Base-by-base conservation (phyloP, 2,888 invertebrate genomes). In the Morpho deidamia region DNA sequence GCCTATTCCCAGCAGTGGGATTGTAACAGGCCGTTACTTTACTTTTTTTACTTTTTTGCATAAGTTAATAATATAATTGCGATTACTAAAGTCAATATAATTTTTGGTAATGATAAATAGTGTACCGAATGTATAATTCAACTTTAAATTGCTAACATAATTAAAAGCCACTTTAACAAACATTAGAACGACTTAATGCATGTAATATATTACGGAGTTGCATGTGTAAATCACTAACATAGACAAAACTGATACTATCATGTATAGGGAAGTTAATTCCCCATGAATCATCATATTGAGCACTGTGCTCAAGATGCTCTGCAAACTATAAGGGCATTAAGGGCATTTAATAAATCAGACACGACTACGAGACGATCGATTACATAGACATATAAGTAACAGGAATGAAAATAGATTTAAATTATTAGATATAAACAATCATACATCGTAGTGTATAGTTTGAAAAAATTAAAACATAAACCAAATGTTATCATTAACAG, bases 241-340 rank as follows among this genome's bases (percentile, higher is more conserved):
- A 44, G 33, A 33, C 43, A 43, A 44, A 11, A 38, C 44, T 32
- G 44, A 39, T 47, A 9, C 38, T 33, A 12, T 48, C 40, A 40
- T 37, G 32, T 10, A 32, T 44, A 7, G 34, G 33, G 10, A 39
- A 43, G 44, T 37, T 44, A 44, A 51, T 37, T 38, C 44, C 51
- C 33, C 11, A 32, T 53, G 53, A 53, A 37, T 53, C 53, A 52
- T 12, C 7, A 12, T 9, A 47, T 12, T 43, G 43, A 47, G 47
- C 42, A 38, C 47, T 37, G 47, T 33, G 37, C n/a, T 42, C 35
- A 33, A 23, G 34, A 44, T 35, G 42, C 46, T 42, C 33, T 11
- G 11, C 40, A 41, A 43, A 47, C 46, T 53, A 38, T 43, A 53
- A 47, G 47, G 47, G 47, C 33, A 34, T n/a, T 11, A 32, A 5